Conservation (phyloP, 2,113 vertebrate species). For the Macrotus californicus region DNA sequence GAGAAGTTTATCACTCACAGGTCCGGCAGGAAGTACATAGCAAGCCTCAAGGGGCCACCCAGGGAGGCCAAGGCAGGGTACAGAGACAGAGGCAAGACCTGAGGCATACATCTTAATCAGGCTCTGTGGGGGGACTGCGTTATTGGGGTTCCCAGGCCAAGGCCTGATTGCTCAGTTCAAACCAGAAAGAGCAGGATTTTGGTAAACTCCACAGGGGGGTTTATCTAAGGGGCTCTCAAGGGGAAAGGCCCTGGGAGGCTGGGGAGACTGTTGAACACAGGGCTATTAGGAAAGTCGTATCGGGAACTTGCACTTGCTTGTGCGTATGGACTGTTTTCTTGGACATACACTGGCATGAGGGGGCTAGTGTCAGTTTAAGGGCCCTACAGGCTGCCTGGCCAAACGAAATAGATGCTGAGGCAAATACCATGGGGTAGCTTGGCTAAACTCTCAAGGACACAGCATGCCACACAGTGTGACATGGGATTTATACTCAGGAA, state of each 20-base stretch:
- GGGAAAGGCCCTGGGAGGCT: neutral
- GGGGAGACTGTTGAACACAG: neutral
- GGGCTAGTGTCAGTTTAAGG: neutral
- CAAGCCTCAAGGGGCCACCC: neutral
- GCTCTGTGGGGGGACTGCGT: neutral
- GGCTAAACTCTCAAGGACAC: neutral
- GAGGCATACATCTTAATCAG: neutral
- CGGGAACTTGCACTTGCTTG: neutral
- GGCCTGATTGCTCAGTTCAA: neutral
- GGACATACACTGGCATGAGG: neutral
- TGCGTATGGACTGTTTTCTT: neutral
- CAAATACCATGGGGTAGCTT: too few species aligned
- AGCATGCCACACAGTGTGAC: neutral
- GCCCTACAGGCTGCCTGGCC: neutral
- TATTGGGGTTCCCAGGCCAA: neutral
- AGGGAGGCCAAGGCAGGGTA: neutral
- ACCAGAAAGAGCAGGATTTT: neutral
- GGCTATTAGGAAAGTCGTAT: neutral
- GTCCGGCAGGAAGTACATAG: neutral
- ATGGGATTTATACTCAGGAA: neutral
- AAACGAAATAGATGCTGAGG: neutral
- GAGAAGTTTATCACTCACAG: neutral
- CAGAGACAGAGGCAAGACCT: neutral
- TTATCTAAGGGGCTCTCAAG: neutral
- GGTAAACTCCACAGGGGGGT: neutral